Conservation (phyloP, 2,113 vertebrate genomes). For the Rattus rattus region DNA sequence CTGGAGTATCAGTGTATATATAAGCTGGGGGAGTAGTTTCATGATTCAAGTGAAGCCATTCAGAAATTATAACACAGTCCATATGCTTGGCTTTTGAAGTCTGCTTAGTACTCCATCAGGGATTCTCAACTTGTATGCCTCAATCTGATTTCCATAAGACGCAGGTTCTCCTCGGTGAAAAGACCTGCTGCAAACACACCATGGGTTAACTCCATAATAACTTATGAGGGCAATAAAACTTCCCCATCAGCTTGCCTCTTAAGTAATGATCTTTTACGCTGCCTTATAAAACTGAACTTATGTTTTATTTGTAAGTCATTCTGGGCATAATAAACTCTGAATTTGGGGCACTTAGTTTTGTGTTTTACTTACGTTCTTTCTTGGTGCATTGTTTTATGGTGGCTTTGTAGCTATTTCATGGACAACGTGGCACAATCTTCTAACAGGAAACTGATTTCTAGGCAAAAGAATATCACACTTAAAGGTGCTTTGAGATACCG, state of each 20-base stretch:
- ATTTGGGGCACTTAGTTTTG: slow-evolving; percentile 76
- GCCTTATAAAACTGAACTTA: slow-evolving; percentile 84
- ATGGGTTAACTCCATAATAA: slow-evolving; percentile 88
- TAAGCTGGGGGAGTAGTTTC: slow-evolving; percentile 55
- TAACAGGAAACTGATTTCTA: slow-evolving; percentile 61
- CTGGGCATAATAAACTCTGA: slow-evolving; percentile 84
- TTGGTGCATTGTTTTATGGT: slow-evolving; percentile 77
- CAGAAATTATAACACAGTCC: slow-evolving; percentile 87
- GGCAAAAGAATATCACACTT: slow-evolving; percentile 67
- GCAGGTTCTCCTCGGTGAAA: slow-evolving; percentile 83
- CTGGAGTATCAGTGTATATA: not conserved
- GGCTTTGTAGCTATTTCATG: slow-evolving; percentile 79
- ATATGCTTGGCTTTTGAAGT: slow-evolving; percentile 90
- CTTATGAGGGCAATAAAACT: slow-evolving; percentile 86
- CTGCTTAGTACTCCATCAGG: slow-evolving; percentile 87
- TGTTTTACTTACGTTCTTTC: slow-evolving; percentile 68
- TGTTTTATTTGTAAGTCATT: slow-evolving; percentile 84
- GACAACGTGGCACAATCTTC: slow-evolving; percentile 67
- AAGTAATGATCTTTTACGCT: slow-evolving; percentile 82
- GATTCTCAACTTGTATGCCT: slow-evolving; percentile 85
- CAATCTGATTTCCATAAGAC: slow-evolving; percentile 88
- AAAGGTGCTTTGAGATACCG: slow-evolving; percentile 62
- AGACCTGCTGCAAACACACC: slow-evolving; percentile 86
- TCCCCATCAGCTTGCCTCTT: slow-evolving; percentile 86
- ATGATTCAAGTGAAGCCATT: slow-evolving; percentile 84